These are phyloP conservation scores for Circaetus gallicus DNA, from an alignment of 2,113 vertebrate genomes.

Conservation along the genomic window DNA sequence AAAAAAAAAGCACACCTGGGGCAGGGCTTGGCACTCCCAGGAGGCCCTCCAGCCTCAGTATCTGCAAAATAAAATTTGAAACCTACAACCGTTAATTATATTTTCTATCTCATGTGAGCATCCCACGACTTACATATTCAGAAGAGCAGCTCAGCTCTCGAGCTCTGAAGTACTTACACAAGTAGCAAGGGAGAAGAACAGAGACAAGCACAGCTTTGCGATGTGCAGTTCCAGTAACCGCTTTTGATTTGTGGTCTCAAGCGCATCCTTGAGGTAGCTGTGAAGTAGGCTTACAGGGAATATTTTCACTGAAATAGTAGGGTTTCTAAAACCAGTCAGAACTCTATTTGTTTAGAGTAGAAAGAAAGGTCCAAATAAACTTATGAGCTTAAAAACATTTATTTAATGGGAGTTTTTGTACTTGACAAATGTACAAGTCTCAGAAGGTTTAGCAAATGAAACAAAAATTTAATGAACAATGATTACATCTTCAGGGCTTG, in stretches of 20 bases:
- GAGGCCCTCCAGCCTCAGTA: not conserved
- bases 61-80: fast-evolving
- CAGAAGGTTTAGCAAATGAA: not conserved
- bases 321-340: not conserved
- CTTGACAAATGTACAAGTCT: not conserved
- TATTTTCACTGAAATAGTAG: fast-evolving
- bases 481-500: not conserved
- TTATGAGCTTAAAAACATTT: slow-evolving; percentile 16
- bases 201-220: not conserved
- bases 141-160: not conserved
- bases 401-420: slow-evolving; percentile 9
- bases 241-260: fast-evolving
- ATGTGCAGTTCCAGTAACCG: fast-evolving
- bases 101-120: not conserved
- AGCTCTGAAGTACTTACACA: not conserved
- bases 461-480: not conserved
- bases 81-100: fast-evolving
- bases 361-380: not conserved
- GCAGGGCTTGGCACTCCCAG: no score
- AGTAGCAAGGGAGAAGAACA: not conserved
- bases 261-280: fast-evolving
- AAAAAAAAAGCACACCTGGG: no score
- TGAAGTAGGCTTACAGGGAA: no score
- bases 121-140: no score
- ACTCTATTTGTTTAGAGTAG: not conserved